phyloP scores from a whole-genome alignment of 2,113 vertebrate species.

The Meles meles region DNA sequence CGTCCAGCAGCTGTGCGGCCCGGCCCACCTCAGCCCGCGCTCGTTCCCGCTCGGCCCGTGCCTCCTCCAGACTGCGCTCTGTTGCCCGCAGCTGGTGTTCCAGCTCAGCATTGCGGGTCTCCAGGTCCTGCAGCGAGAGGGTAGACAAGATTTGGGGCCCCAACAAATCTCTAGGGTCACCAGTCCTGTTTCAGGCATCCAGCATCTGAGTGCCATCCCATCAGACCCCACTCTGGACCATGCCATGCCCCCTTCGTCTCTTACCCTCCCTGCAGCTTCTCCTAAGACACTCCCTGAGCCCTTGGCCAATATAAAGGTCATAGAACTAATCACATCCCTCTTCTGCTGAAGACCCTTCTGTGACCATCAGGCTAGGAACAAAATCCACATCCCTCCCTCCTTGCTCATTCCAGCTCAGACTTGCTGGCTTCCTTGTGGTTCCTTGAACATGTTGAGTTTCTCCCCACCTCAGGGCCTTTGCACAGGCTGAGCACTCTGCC shows the following conservation, averaged over 20 bases:
- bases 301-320: not conserved
- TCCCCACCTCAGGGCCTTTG: not conserved
- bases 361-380: not conserved
- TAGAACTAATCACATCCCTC: not conserved
- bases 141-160: accelerated
- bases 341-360: not conserved
- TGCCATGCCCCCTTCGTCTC: not conserved
- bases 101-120: slow-evolving; percentile 89
- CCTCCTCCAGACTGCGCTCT: slow-evolving; percentile 88
- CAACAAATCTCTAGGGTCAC: not conserved
- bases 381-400: not conserved
- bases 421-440: not conserved
- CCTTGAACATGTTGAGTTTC: not conserved
- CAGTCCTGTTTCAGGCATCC: too few species aligned
- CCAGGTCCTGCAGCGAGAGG: slow-evolving; percentile 86
- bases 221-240: not conserved
- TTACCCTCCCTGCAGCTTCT: not conserved
- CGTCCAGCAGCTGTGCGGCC: slow-evolving; percentile 92
- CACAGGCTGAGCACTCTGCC: not conserved
- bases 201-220: not conserved
- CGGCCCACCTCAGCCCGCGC: slow-evolving; percentile 88
- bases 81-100: slow-evolving; percentile 87
- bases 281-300: not conserved
- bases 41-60: slow-evolving; percentile 88
- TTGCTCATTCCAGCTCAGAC: not conserved